Percentiles rank a stretch among this genome's conserved stretches.
Evolutionary conservation across 2,797 vertebrate species (phyloP).

Genomic region (Echiichthys vipera): DNA sequence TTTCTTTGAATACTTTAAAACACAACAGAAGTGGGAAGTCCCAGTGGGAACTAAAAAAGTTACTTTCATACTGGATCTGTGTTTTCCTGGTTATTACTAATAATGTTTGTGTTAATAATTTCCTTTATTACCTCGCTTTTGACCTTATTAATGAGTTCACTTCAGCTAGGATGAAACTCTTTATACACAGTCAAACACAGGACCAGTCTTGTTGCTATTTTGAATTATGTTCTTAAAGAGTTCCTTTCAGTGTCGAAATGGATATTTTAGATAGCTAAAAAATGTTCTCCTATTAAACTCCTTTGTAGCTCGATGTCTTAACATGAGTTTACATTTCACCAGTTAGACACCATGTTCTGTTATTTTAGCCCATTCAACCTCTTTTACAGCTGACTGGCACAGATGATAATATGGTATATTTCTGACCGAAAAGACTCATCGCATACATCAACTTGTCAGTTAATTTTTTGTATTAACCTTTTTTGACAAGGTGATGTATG

Average conservation of each 20-base stretch:
- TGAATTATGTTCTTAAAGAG: background rate
- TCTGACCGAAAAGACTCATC: background rate
- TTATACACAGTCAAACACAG: slow-evolving; percentile 1
- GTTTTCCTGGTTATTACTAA: background rate
- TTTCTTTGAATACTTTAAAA: background rate
- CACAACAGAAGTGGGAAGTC: background rate
- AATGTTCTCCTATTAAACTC: background rate
- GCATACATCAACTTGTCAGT: background rate
- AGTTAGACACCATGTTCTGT: background rate
- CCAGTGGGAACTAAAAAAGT: no score
- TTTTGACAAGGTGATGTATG: no score
- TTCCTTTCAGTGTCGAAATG: background rate
- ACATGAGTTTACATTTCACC: background rate
- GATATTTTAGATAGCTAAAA: slow-evolving; percentile 5
- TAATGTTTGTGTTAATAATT: background rate
- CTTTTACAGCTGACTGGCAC: background rate
- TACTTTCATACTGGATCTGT: background rate
- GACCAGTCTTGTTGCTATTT: background rate
- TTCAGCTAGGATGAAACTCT: background rate
- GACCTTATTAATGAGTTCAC: slow-evolving; percentile 1
- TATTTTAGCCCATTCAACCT: background rate
- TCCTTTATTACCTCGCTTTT: background rate
- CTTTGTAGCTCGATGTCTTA: background rate
- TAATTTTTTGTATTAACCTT: no score
- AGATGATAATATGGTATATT: background rate